These are phyloP conservation scores for Myotis myotis DNA, from an alignment of 2,797 vertebrate species.

Conservation along the genomic window DNA sequence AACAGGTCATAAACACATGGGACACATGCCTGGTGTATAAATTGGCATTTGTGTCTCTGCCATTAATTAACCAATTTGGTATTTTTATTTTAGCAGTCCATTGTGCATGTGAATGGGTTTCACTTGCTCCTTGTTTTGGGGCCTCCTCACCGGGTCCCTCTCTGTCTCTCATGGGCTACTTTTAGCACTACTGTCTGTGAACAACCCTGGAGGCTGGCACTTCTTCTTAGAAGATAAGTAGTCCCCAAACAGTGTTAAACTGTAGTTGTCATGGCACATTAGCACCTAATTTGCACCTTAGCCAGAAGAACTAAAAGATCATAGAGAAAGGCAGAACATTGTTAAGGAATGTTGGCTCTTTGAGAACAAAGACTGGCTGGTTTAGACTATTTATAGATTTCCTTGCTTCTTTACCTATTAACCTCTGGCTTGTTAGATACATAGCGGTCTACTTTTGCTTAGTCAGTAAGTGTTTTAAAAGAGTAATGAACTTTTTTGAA, in stretches of 20 bases:
- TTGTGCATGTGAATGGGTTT: neutral
- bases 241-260: neutral
- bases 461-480: neutral
- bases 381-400: neutral
- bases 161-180: neutral
- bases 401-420: neutral
- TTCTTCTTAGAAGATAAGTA: neutral
- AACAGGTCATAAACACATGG: neutral
- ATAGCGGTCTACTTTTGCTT: neutral
- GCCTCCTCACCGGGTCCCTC: neutral
- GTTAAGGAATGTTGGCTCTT: neutral
- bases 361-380: neutral
- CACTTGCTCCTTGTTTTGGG: neutral
- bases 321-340: neutral
- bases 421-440: neutral
- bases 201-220: neutral
- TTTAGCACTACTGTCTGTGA: neutral
- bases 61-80: neutral
- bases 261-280: neutral
- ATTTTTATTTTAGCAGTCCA: neutral
- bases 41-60: neutral
- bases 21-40: neutral
- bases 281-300: neutral
- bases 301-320: conserved; percentile 4
- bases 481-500: conserved; percentile 17